These are phyloP conservation scores for Enteromius unitaeniatus DNA, from an alignment of 2,797 vertebrate species.

Conservation along the genomic window DNA sequence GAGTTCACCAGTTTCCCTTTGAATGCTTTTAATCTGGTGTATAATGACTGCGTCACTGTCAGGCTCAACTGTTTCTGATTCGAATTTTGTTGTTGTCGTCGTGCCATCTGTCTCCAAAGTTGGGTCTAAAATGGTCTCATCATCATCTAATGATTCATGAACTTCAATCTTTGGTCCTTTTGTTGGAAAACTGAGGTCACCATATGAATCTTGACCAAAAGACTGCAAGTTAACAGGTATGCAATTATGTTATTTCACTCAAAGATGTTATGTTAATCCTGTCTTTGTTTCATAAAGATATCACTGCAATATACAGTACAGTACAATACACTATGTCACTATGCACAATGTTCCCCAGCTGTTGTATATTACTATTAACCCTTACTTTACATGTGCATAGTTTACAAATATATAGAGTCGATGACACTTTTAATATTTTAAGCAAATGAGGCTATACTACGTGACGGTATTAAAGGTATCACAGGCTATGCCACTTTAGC, in stretches of 20 bases:
- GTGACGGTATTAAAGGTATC: background rate
- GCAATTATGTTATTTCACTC: conserved; percentile 12
- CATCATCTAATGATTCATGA: conserved; percentile 60
- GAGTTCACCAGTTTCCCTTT: conserved; percentile 70
- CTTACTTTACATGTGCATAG: background rate
- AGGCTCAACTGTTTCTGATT: conserved; percentile 53
- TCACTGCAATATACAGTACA: background rate
- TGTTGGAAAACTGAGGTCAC: conserved; percentile 65
- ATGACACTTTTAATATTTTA: background rate
- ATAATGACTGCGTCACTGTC: conserved; percentile 68
- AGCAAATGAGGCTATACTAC: background rate
- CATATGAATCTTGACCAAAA: conserved; percentile 69
- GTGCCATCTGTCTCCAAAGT: conserved; percentile 33
- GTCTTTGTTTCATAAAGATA: background rate
- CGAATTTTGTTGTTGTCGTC: conserved; percentile 17
- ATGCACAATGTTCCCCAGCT: background rate
- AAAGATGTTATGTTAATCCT: background rate
- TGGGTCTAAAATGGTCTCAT: conserved; percentile 69
- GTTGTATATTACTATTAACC: background rate
- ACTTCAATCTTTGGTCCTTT: conserved; percentile 58
- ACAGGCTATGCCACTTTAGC: background rate
- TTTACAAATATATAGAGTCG: background rate
- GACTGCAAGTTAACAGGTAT: conserved; percentile 59
- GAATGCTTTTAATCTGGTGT: conserved; percentile 73
- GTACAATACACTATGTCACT: background rate